A percentile compares a stretch with the other conserved stretches of the same genome.
Evolutionary conservation across 2,888 invertebrate species (phyloP).

Genomic region (Encarsia formosa): DNA sequence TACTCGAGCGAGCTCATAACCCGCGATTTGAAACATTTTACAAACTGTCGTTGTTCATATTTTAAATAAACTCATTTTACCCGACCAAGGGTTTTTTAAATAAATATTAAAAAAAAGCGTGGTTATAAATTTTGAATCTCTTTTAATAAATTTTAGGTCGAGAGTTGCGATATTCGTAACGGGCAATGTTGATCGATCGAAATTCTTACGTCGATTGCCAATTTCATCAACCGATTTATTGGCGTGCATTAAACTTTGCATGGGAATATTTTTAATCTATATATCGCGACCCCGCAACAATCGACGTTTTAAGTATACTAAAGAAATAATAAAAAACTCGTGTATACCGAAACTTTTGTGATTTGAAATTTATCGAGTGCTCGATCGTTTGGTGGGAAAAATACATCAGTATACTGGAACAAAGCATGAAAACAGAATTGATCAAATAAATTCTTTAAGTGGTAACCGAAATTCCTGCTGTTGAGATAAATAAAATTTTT

Average conservation of each 20-base stretch:
- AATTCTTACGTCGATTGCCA: too few species aligned
- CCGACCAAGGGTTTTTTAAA: constrained; percentile 29
- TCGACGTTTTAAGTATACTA: constrained; percentile 46
- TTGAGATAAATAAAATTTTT: constrained; percentile 1
- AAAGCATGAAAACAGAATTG: constrained; percentile 1
- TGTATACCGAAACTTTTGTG: constrained; percentile 51
- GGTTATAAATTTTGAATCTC: constrained; percentile 29
- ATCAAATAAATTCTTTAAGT: constrained; percentile 16
- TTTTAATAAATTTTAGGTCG: constrained; percentile 15
- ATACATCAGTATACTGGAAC: constrained; percentile 15
- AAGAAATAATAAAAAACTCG: constrained; percentile 30
- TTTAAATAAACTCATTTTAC: constrained; percentile 45
- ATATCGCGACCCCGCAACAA: too few species aligned
- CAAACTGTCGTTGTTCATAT: constrained; percentile 41
- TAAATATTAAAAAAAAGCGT: constrained; percentile 1
- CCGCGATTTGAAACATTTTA: constrained; percentile 12
- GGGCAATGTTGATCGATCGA: too few species aligned
- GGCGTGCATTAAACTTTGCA: too few species aligned
- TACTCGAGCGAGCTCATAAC: not conserved
- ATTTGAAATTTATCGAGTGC: constrained; percentile 34
- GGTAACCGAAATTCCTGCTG: constrained; percentile 23
- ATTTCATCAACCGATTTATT: too few species aligned
- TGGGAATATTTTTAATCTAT: too few species aligned
- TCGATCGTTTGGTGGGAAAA: constrained; percentile 32
- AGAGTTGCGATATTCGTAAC: not conserved